Conservation (phyloP, 2,797 vertebrate genomes). For the Gila robusta region DNA sequence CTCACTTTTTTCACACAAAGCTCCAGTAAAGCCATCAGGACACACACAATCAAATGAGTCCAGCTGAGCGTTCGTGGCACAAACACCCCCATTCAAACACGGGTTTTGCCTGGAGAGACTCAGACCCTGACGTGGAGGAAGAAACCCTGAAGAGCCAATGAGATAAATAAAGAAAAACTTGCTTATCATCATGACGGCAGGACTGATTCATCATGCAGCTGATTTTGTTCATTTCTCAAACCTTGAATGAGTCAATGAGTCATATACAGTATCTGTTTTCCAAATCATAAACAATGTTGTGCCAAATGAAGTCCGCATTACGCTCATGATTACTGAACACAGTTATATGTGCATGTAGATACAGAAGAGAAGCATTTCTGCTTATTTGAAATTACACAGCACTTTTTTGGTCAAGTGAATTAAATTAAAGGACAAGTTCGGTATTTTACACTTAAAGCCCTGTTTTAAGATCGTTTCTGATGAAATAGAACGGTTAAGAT, state of each 20-base stretch:
- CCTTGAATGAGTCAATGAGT: slow-evolving; percentile 10
- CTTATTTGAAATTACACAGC: background rate
- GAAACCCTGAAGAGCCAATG: slow-evolving; percentile 40
- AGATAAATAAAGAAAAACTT: background rate
- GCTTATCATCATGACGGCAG: slow-evolving; percentile 7
- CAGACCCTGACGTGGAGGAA: slow-evolving; percentile 1
- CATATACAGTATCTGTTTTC: background rate
- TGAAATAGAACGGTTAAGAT: too few species aligned
- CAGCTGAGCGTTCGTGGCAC: slow-evolving; percentile 64
- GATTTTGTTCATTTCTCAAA: background rate
- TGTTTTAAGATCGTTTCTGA: too few species aligned
- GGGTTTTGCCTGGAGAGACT: slow-evolving; percentile 80
- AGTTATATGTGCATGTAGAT: background rate
- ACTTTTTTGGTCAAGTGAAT: background rate
- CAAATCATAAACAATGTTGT: slow-evolving; percentile 2
- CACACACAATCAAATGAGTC: slow-evolving; percentile 84
- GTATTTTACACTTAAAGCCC: too few species aligned
- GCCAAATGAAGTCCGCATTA: background rate
- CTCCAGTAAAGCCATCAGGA: slow-evolving; percentile 80
- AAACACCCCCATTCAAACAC: slow-evolving; percentile 86
- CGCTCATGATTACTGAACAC: background rate
- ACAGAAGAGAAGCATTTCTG: background rate
- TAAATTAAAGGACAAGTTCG: background rate
- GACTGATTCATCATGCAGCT: background rate
- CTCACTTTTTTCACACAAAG: slow-evolving; percentile 86